Evolutionary conservation across 2,888 invertebrate species (phyloP).

Genomic region (Stenotaenia linearis): DNA sequence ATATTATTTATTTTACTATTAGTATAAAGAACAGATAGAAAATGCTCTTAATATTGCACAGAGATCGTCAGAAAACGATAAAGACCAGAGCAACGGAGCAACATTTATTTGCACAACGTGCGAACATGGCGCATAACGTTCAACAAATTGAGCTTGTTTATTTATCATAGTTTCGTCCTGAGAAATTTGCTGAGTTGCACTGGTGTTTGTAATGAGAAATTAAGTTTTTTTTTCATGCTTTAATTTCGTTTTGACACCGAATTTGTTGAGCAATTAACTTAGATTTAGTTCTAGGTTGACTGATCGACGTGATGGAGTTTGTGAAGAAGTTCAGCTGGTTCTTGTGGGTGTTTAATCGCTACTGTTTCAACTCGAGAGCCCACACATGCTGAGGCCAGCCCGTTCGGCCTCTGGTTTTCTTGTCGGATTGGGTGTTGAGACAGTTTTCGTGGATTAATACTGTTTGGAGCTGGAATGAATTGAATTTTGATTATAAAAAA

Average conservation of each 20-base stretch:
- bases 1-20: too few relatives aligned
- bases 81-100: neutral
- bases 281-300: too few relatives aligned
- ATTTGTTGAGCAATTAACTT: neutral
- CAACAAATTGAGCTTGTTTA: neutral
- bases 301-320: neutral
- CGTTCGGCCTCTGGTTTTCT: constrained; percentile 70
- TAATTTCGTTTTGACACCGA: neutral
- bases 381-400: constrained; percentile 98
- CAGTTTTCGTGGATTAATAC: neutral
- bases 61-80: neutral
- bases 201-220: too few relatives aligned
- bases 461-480: neutral
- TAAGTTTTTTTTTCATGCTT: neutral
- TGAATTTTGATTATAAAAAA: neutral
- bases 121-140: neutral
- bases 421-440: constrained; percentile 38
- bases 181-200: neutral
- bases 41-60: neutral
- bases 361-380: constrained; percentile 61
- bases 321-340: too few relatives aligned
- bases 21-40: too few relatives aligned
- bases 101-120: neutral
- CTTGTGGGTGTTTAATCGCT: constrained; percentile 8
- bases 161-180: neutral